Conservation (phyloP, 2,888 invertebrate genomes). For the Athrips mouffetella region DNA sequence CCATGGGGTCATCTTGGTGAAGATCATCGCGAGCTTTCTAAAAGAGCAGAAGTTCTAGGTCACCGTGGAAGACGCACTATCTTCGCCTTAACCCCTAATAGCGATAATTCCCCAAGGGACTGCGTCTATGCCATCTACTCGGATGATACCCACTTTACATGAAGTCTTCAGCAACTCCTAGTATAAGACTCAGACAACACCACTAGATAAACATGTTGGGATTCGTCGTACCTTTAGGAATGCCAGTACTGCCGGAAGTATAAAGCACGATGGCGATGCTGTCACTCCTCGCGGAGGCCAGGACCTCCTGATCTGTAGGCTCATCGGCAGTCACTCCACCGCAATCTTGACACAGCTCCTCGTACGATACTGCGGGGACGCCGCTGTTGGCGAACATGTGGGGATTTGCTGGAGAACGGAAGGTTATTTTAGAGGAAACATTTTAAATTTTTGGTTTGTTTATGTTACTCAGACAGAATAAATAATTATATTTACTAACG, state of each 20-base stretch:
- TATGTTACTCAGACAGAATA: no score
- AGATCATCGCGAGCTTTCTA: no score
- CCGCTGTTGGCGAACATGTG: slow-evolving; percentile 56
- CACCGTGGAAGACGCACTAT: no score
- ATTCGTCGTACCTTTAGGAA: slow-evolving; percentile 84
- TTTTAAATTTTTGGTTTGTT: background rate
- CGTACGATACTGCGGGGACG: slow-evolving; percentile 61
- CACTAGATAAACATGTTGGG: background rate
- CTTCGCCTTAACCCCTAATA: no score
- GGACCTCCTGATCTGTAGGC: slow-evolving; percentile 56
- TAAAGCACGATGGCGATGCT: slow-evolving; percentile 86
- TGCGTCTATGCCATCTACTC: no score
- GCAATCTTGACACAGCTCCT: slow-evolving; percentile 70
- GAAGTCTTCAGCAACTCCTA: no score
- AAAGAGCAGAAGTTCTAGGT: no score
- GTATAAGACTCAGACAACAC: background rate
- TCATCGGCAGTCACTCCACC: slow-evolving; percentile 54
- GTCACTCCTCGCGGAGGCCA: slow-evolving; percentile 54
- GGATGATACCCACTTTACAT: no score
- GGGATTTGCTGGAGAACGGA: slow-evolving; percentile 50
- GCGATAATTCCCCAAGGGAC: no score
- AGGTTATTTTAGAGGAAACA: background rate
- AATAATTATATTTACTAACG: no score
- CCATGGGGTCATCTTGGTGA: no score
- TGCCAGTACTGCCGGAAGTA: slow-evolving; percentile 93